These are phyloP conservation scores for Oreochromis tanganicae DNA, from an alignment of 2,113 vertebrate species.

Conservation along the genomic window DNA sequence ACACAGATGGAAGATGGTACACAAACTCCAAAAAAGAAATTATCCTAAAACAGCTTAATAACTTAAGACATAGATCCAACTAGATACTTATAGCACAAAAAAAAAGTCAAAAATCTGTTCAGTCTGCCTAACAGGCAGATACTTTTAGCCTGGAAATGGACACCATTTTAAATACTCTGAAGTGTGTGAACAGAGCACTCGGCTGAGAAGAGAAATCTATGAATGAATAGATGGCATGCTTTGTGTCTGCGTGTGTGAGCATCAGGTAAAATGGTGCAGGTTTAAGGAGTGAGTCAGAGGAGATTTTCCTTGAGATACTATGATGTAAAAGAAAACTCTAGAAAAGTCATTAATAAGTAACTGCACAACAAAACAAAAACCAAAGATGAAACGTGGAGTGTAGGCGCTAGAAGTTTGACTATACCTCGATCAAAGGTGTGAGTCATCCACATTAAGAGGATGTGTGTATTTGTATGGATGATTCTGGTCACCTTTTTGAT, in stretches of 20 bases:
- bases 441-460: neutral
- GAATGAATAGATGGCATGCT: conserved; percentile 4
- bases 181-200: neutral
- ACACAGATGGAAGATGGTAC: neutral
- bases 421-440: neutral
- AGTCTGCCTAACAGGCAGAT: neutral
- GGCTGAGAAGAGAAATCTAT: neutral
- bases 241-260: neutral
- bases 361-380: neutral
- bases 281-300: conserved; percentile 49
- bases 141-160: neutral
- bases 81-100: neutral
- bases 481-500: neutral
- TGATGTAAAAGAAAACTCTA: neutral
- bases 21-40: neutral
- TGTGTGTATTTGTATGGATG: neutral
- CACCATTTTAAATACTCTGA: neutral
- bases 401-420: neutral
- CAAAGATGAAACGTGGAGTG: neutral
- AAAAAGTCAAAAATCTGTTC: neutral
- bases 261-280: neutral
- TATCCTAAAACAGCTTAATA: neutral
- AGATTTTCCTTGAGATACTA: neutral
- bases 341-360: neutral
- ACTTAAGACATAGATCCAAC: neutral